These are phyloP conservation scores for Zaprionus capensis DNA, from an alignment of 1,140 invertebrate genomes.

Conservation along the genomic window DNA sequence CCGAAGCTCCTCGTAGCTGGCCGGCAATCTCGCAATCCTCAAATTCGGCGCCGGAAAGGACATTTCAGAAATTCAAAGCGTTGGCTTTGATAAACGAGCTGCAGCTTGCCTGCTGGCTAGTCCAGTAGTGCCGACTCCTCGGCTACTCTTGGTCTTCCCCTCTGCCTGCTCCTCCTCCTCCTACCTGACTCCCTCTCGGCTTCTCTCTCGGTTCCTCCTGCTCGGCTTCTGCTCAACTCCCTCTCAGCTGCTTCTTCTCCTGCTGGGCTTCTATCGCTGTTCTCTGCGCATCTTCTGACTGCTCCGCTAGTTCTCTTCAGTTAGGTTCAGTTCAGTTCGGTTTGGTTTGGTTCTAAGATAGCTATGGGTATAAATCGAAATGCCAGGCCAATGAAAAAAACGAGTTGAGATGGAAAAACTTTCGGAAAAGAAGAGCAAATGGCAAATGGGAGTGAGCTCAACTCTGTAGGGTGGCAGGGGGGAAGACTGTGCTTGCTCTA, in stretches of 20 bases:
- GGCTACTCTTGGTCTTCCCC: neutral
- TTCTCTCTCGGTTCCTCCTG: no score
- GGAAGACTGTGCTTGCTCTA: neutral
- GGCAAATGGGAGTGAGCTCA: constrained; percentile 5
- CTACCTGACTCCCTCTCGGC: neutral
- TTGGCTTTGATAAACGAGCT: constrained; percentile 77
- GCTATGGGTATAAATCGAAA: constrained; percentile 47
- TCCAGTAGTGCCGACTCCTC: neutral
- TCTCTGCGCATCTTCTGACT: constrained; percentile 19
- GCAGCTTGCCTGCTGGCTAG: constrained; percentile 44
- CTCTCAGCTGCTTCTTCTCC: neutral
- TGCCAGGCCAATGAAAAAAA: constrained; percentile 38
- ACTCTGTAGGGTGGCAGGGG: no score
- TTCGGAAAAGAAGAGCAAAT: constrained; percentile 41
- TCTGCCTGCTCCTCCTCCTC: neutral
- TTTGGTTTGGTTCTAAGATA: constrained; percentile 3
- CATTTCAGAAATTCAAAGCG: constrained; percentile 79
- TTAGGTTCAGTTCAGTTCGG: neutral
- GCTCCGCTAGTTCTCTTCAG: neutral
- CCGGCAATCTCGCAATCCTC: constrained; percentile 24
- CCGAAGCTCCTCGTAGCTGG: neutral
- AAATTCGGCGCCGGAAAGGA: constrained; percentile 62
- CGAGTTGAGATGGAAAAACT: constrained; percentile 43
- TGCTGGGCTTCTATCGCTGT: neutral
- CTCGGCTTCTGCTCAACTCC: neutral